phyloP scores from a whole-genome alignment of 37 sponge, comb jelly and placozoan species.

The Chondrosia reniformis region DNA sequence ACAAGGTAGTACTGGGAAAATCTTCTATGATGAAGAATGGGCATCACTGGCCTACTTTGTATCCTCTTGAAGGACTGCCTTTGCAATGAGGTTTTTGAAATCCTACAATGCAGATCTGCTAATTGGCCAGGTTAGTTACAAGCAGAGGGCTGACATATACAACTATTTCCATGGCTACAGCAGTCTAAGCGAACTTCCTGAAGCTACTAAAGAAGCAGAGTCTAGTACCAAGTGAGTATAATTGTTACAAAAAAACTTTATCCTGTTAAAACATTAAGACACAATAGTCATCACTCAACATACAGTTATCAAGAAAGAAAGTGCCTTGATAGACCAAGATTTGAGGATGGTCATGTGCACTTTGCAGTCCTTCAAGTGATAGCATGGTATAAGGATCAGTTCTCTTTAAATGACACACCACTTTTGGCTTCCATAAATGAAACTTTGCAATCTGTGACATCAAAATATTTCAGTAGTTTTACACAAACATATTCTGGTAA shows the following conservation, averaged over 20 bases:
- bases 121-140: conserved; percentile 40
- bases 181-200: no score
- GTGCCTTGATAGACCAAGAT: conserved; percentile 24
- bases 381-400: neutral
- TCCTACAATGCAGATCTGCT: conserved; percentile 25
- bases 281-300: no score
- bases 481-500: neutral
- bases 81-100: conserved; percentile 16
- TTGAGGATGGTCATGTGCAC: conserved; percentile 30
- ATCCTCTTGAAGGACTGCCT: conserved; percentile 27
- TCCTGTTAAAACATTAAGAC: neutral
- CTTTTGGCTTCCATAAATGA: neutral
- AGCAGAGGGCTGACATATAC: conserved; percentile 40
- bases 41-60: conserved; percentile 9
- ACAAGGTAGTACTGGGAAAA: neutral
- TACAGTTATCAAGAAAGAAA: no score
- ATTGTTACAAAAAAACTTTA: neutral
- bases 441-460: neutral
- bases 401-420: neutral
- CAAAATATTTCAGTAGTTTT: neutral
- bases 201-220: no score
- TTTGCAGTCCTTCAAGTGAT: conserved; percentile 22
- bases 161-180: neutral
- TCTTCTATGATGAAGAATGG: conserved; percentile 27
- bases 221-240: no score